These are phyloP conservation scores for Orussus abietinus DNA, from an alignment of 1,140 invertebrate genomes.

Conservation along the genomic window DNA sequence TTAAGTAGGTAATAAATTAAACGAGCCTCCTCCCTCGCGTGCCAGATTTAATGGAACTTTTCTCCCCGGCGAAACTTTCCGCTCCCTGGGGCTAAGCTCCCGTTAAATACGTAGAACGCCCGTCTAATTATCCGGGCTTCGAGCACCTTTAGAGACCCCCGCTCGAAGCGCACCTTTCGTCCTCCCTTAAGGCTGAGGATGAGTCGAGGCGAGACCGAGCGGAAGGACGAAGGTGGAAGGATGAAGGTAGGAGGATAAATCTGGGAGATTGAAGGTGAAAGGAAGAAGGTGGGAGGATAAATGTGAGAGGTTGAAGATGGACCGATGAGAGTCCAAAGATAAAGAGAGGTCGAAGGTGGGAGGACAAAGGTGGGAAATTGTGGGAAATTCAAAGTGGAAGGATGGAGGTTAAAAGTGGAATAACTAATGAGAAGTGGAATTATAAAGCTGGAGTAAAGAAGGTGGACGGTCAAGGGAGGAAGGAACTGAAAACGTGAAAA, in stretches of 20 bases:
- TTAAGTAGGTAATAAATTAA: constrained; percentile 49
- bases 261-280: constrained; percentile 8
- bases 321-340: no score
- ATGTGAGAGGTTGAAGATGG: constrained; percentile 5
- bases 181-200: no score
- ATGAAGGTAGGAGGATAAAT: constrained; percentile 13
- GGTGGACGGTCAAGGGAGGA: no score
- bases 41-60: constrained; percentile 41
- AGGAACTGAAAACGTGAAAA: no score
- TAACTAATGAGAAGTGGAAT: no score
- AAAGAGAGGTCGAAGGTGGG: no score
- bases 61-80: constrained; percentile 34
- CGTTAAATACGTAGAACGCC: constrained; percentile 35
- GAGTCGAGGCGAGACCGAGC: constrained; percentile 4
- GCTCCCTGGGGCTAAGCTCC: constrained; percentile 30
- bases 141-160: not conserved
- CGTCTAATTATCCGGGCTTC: constrained; percentile 26
- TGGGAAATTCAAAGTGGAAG: no score
- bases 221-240: not conserved
- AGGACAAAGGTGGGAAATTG: no score
- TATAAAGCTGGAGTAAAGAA: no score
- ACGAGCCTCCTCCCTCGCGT: constrained; percentile 27
- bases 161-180: no score
- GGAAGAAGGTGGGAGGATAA: not conserved
- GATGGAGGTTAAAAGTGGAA: no score